Conservation (phyloP, 2,888 invertebrate genomes). For the Ephialtes manifestator region DNA sequence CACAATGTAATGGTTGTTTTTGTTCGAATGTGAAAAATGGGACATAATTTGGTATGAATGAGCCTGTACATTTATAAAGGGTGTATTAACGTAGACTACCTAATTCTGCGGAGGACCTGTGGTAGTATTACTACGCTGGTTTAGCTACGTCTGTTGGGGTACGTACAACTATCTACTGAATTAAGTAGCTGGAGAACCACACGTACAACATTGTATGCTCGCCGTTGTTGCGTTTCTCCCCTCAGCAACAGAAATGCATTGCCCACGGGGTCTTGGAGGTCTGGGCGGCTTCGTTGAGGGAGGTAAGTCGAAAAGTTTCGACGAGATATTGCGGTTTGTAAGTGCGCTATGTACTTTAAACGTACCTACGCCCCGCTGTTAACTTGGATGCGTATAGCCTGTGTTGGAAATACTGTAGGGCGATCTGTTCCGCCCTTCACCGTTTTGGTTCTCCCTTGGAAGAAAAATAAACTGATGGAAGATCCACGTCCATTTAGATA, state of each 20-base stretch:
- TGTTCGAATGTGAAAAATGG: background rate
- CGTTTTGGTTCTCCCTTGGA: background rate
- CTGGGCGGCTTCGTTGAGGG: slow-evolving; percentile 32
- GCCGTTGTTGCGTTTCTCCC: slow-evolving; percentile 8
- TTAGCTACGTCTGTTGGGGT: slow-evolving; percentile 22
- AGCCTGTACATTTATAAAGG: slow-evolving; percentile 16
- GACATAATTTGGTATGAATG: background rate
- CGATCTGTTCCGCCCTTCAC: too few relatives aligned
- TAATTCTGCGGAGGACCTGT: slow-evolving; percentile 36
- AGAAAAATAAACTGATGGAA: background rate
- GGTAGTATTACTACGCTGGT: slow-evolving; percentile 36
- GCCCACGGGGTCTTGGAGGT: slow-evolving; percentile 10
- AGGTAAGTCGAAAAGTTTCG: slow-evolving; percentile 54
- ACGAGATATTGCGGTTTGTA: slow-evolving; percentile 54
- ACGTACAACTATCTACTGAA: slow-evolving; percentile 50
- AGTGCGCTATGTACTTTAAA: slow-evolving; percentile 46
- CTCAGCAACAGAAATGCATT: slow-evolving; percentile 36
- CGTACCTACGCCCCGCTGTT: slow-evolving; percentile 35
- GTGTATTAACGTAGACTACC: slow-evolving; percentile 41
- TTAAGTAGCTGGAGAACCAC: slow-evolving; percentile 47
- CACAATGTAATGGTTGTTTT: background rate
- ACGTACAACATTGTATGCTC: slow-evolving; percentile 34
- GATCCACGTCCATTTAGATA: background rate
- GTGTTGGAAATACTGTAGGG: slow-evolving; percentile 9
- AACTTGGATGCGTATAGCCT: background rate